Evolutionary conservation across 2,113 vertebrate genomes (phyloP), one percentile per base, ranked within the genome.

Genomic region (Dinomys branickii): DNA sequence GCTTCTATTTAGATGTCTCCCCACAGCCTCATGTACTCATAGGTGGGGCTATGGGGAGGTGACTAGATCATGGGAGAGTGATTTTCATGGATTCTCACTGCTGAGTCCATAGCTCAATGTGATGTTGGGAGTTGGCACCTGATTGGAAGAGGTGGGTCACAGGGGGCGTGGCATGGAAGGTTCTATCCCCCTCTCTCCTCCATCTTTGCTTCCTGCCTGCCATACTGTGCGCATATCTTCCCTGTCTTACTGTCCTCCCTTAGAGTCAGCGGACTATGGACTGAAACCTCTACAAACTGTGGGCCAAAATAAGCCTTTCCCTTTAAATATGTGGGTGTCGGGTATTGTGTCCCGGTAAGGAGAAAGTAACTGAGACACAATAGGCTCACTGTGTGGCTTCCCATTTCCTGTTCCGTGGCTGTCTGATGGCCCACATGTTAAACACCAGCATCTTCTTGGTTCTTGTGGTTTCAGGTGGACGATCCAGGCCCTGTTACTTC

Each of bases 401-500:
- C 52, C 71, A 58, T 52, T 33, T 85, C 84, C 69, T 11, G 5
- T 3, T 47, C 47, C 35, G 91, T 73, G 44, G 16, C 13, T 44
- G 28, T n/a, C 71, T 73, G 44, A 85, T 52, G 52, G 16, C 69
- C 30, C n/a, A 0, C 17, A 22, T 52, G 65, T 94, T 83, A 69
- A 90, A 90, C 82, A 17, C 13, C 52, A 35, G 7, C 1, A 0
- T 67, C 22, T 63, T 7, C 54, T 52, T 85, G 85, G 19, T 28
- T 81, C 80, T 71, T 83, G 69, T n/a, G 84, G n/a, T 44, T 90
- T 85, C 26, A 85, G 38, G 59, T 82, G 44, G 41, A 94, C 90
- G 75, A 33, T 26, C 54, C 50, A 30, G 35, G 26, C 30, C 82
- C 44, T 96, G 67, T 59, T 50, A 30, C 2, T 41, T 78, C 16